phyloP scores from a whole-genome alignment of 2,888 invertebrate genomes.

The Apantesis nais region DNA sequence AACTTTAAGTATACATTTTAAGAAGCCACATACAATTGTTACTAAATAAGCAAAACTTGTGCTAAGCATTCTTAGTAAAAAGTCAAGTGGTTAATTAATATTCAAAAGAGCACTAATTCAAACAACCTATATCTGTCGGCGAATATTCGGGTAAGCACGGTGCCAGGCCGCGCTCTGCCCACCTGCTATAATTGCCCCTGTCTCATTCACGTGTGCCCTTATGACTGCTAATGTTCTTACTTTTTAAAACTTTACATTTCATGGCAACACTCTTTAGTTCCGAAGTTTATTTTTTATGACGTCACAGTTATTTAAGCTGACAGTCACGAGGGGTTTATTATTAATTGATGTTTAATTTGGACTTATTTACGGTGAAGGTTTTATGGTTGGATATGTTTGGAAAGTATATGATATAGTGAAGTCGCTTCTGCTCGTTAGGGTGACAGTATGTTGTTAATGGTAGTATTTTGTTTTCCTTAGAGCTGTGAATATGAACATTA shows the following conservation, averaged over 20 bases:
- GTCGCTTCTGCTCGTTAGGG: background rate
- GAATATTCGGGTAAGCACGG: constrained; percentile 77
- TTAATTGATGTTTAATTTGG: constrained; percentile 41
- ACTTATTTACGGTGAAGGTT: constrained; percentile 31
- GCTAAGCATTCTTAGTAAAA: background rate
- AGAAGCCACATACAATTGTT: no score
- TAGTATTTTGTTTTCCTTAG: background rate
- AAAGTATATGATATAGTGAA: background rate
- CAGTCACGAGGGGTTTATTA: constrained; percentile 34
- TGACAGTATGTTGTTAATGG: background rate
- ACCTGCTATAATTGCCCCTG: constrained; percentile 78
- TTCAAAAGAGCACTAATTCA: constrained; percentile 43
- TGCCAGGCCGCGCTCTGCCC: constrained; percentile 76
- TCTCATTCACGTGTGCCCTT: constrained; percentile 70
- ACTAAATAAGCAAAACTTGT: background rate
- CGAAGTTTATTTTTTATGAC: constrained; percentile 12
- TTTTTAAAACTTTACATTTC: constrained; percentile 30
- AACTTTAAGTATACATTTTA: no score
- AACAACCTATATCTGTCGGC: constrained; percentile 63
- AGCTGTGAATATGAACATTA: background rate
- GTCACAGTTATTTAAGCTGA: constrained; percentile 31
- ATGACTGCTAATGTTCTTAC: constrained; percentile 53
- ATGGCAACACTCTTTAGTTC: constrained; percentile 33
- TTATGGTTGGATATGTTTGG: constrained; percentile 10
- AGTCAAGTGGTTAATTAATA: constrained; percentile 7